Base-by-base conservation (phyloP, 1,140 invertebrate genomes). In the Orchesella cincta region DNA sequence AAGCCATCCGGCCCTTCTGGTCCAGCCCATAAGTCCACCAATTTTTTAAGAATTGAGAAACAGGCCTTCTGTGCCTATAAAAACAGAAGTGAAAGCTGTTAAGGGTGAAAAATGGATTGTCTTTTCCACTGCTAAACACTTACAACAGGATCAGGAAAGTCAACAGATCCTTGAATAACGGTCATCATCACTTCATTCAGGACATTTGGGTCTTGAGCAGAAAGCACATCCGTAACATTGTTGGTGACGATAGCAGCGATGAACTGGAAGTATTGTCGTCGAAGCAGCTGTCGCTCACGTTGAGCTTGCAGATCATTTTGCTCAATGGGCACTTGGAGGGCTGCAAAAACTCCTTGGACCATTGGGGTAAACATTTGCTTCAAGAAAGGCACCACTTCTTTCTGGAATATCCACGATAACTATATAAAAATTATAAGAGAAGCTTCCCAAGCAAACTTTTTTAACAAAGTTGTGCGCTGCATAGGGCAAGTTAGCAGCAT, bases 201-300 rank as follows among this genome's bases (percentile, higher is more conserved):
- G 8, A 83, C 73, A 29, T 76, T 76, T n/a, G 81, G 62, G 26
- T 36, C 86, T 83, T 89, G 86, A 75, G 84, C 81, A 75, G 85
- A 85, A 35, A 90, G 80, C 0, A 89, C 87, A 81, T 88, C 86
- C 16, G 86, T 82, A 23, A 88, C 84, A 77, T 87, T 85, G 81
- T 88, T 88, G 26, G 83, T 85, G 5, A 89, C 85, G 64, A 90
- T 85, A 23, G 87, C 86, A 18, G 86, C 84, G 62, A 90, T 83
- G 80, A 89, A 89, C n/a, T 85, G 82, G 80, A 87, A 89, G 81
- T 89, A 90, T 52, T 85, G 86, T 51, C 88, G 82, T 72, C 88
- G 88, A n/a, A 90, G 83, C 28, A 86, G 77, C 57, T 86, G 85
- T 78, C 86, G 85, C 36, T 90, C 89, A 3, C 83, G 83, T 23